Percentiles rank a stretch among this genome's conserved stretches.
These are phyloP conservation scores for Hetaerina titia DNA, from an alignment of 2,888 invertebrate genomes.

Conservation along the genomic window DNA sequence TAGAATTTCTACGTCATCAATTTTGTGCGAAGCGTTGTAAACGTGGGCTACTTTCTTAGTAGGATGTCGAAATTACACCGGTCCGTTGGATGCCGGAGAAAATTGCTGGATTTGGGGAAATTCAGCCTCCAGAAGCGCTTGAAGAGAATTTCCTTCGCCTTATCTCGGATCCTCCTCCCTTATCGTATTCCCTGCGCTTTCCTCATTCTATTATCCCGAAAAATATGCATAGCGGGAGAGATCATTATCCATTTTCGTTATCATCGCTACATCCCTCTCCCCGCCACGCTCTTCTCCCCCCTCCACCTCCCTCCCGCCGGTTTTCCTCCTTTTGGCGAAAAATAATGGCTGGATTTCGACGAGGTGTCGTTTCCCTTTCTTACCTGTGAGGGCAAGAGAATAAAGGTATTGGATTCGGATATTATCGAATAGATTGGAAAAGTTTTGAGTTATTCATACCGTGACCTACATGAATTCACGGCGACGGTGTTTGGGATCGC, in stretches of 20 bases:
- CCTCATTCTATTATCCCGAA: neutral
- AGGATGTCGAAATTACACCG: too few relatives aligned
- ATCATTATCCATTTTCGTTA: neutral
- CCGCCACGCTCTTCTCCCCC: neutral
- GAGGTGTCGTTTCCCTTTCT: neutral
- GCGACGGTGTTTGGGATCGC: neutral
- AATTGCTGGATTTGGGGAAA: too few relatives aligned
- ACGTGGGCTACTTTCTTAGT: too few relatives aligned
- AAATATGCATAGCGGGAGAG: neutral
- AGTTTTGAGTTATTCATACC: slow-evolving; percentile 19
- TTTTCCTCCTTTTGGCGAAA: neutral
- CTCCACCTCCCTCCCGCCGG: neutral
- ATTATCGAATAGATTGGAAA: slow-evolving; percentile 35
- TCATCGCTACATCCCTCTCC: neutral
- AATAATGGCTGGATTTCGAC: neutral
- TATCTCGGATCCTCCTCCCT: neutral
- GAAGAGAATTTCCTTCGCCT: neutral
- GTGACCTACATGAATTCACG: slow-evolving; percentile 8
- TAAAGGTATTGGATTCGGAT: slow-evolving; percentile 27
- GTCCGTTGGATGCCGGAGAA: too few relatives aligned
- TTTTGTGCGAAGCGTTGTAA: too few relatives aligned
- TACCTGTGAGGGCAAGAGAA: neutral
- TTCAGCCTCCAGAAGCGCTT: too few relatives aligned
- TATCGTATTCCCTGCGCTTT: neutral
- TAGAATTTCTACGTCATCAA: too few relatives aligned